These are phyloP conservation scores for Zhengitettix transpicula DNA, from an alignment of 2,888 invertebrate species.

Conservation along the genomic window DNA sequence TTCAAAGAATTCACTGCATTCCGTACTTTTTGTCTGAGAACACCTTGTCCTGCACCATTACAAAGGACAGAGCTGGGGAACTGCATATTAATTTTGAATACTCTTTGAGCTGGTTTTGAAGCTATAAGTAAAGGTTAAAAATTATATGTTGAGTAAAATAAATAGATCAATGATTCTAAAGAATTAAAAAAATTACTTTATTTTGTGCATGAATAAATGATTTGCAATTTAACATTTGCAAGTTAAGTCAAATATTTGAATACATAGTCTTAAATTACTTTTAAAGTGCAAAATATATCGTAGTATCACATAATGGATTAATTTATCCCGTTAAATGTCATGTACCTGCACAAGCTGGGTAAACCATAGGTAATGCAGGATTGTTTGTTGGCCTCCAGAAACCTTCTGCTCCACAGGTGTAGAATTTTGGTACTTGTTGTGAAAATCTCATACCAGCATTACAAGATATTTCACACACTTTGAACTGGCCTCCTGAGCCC, in stretches of 20 bases:
- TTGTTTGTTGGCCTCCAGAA: constrained; percentile 85
- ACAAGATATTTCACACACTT: constrained; percentile 84
- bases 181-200: too few relatives aligned
- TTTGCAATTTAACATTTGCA: too few relatives aligned
- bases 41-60: constrained; percentile 87
- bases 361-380: constrained; percentile 63
- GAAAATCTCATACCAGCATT: constrained; percentile 79
- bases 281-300: too few relatives aligned
- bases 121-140: constrained; percentile 30
- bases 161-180: too few relatives aligned
- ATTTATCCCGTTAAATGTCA: constrained; percentile 4
- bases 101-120: constrained; percentile 80
- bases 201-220: too few relatives aligned
- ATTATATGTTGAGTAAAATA: too few relatives aligned
- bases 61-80: constrained; percentile 95
- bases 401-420: constrained; percentile 95
- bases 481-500: constrained; percentile 92
- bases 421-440: constrained; percentile 86
- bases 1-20: constrained; percentile 81
- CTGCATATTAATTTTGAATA: constrained; percentile 82
- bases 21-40: constrained; percentile 73
- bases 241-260: too few relatives aligned
- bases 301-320: background rate
- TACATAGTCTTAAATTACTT: too few relatives aligned
- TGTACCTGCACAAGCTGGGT: constrained; percentile 82